phyloP scores from a whole-genome alignment of 2,797 vertebrate genomes.

The Petrocephalus sullivani region DNA sequence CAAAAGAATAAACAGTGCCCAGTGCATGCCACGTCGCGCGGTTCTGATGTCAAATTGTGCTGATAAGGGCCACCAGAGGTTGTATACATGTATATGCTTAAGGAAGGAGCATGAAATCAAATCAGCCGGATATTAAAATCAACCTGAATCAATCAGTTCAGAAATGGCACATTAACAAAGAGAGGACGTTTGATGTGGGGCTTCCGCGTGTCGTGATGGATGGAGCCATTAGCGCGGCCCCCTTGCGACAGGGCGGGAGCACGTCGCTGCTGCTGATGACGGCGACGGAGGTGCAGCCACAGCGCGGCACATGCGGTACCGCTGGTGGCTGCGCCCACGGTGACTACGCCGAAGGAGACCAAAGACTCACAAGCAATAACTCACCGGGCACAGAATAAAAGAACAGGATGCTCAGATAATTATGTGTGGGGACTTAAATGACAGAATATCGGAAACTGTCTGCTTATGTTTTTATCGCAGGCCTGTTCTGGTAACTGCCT shows the following conservation, averaged over 20 bases:
- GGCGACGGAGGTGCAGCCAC: background rate
- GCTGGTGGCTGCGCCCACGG: background rate
- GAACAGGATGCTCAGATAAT: background rate
- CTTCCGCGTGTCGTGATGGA: background rate
- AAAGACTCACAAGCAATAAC: background rate
- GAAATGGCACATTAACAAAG: slow-evolving; percentile 30
- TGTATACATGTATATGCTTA: slow-evolving; percentile 40
- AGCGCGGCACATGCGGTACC: background rate
- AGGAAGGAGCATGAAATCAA: background rate
- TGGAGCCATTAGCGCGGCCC: background rate
- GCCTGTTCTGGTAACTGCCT: background rate
- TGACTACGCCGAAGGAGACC: background rate
- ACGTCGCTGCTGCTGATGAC: background rate
- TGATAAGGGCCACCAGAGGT: slow-evolving; percentile 24
- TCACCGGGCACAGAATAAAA: background rate
- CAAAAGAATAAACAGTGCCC: slow-evolving; percentile 46
- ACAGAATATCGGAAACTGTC: background rate
- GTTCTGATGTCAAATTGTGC: slow-evolving; percentile 50
- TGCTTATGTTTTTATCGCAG: background rate
- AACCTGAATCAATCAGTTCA: slow-evolving; percentile 31
- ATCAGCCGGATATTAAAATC: background rate
- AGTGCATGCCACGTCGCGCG: slow-evolving; percentile 14
- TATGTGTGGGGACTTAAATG: background rate
- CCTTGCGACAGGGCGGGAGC: background rate
- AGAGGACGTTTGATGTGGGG: background rate